Conservation (phyloP, 92 coral and sea anemone genomes). For the Scolanthus callimorphus region DNA sequence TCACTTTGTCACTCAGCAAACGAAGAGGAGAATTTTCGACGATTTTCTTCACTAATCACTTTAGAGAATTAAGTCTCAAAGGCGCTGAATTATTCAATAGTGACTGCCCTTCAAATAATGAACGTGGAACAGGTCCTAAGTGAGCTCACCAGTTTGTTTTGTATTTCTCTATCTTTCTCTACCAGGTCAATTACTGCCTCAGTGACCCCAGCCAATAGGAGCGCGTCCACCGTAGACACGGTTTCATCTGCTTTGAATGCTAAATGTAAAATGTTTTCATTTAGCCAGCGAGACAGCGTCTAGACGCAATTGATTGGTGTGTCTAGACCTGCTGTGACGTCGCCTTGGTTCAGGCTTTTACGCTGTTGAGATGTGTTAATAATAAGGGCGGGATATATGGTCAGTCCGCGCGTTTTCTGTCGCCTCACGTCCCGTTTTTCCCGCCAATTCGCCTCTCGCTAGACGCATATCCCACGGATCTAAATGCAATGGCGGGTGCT, state of each 20-base stretch:
- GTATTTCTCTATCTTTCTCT: conserved; percentile 39
- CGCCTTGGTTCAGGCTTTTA: conserved; percentile 27
- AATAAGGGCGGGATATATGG: conserved; percentile 49
- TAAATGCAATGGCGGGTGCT: conserved; percentile 33
- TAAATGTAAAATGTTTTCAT: conserved; percentile 71
- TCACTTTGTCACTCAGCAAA: neutral
- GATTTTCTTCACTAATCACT: neutral
- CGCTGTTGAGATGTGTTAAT: conserved; percentile 47
- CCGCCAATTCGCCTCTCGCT: conserved; percentile 27
- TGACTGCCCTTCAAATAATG: conserved; percentile 31
- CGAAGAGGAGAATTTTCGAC: neutral
- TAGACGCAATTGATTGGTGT: conserved; percentile 59
- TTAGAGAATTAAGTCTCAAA: conserved; percentile 21
- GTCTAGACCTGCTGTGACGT: conserved; percentile 56
- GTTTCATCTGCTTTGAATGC: conserved; percentile 47
- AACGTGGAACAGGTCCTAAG: conserved; percentile 52
- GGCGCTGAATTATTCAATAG: conserved; percentile 54
- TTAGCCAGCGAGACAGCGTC: conserved; percentile 56
- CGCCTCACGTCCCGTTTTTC: conserved; percentile 29
- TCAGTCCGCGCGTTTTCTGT: conserved; percentile 18
- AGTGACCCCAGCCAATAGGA: conserved; percentile 62
- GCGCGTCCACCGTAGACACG: conserved; percentile 39
- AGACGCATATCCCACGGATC: neutral
- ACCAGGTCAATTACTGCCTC: conserved; percentile 69
- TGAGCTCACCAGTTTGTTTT: conserved; percentile 48